Evolutionary conservation across 2,797 vertebrate genomes (phyloP).

Genomic region (Schizothorax lantsangensis): DNA sequence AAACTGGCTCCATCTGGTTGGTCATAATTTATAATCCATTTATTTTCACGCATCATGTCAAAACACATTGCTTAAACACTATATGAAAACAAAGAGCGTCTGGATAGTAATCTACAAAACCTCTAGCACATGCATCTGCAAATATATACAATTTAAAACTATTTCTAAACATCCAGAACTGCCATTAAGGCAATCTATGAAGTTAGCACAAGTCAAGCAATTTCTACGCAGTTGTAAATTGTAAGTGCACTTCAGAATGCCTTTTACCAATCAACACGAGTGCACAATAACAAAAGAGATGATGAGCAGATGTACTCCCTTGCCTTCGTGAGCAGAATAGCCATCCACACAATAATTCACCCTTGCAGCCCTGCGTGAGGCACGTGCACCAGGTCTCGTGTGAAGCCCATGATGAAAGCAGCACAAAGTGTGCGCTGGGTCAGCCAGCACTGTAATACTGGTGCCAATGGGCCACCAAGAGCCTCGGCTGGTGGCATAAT

Average conservation of each 20-base stretch:
- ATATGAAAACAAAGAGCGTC: not conserved
- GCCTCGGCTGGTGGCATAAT: constrained; percentile 26
- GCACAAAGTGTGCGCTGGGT: constrained; percentile 17
- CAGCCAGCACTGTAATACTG: constrained; percentile 11
- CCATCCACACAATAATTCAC: constrained; percentile 33
- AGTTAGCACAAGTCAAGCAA: constrained; percentile 15
- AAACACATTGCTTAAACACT: not conserved
- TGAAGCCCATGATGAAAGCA: constrained; percentile 25
- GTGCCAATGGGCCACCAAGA: constrained; percentile 24
- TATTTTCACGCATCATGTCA: not conserved
- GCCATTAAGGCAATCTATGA: constrained; percentile 23
- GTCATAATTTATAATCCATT: not conserved
- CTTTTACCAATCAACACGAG: constrained; percentile 36
- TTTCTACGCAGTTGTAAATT: not conserved
- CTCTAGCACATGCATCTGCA: not conserved
- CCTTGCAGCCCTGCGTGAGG: constrained; percentile 1
- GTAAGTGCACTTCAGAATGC: not conserved
- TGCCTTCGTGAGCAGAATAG: constrained; percentile 25
- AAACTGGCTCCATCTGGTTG: not conserved
- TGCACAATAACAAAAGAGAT: constrained; percentile 29
- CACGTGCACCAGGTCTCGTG: not conserved
- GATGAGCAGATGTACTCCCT: not conserved
- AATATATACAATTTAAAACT: not conserved
- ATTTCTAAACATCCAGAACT: constrained; percentile 31
- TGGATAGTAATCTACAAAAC: constrained; percentile 20